These are phyloP conservation scores for Peribatodes rhomboidaria DNA, from an alignment of 2,888 invertebrate genomes.

Conservation along the genomic window DNA sequence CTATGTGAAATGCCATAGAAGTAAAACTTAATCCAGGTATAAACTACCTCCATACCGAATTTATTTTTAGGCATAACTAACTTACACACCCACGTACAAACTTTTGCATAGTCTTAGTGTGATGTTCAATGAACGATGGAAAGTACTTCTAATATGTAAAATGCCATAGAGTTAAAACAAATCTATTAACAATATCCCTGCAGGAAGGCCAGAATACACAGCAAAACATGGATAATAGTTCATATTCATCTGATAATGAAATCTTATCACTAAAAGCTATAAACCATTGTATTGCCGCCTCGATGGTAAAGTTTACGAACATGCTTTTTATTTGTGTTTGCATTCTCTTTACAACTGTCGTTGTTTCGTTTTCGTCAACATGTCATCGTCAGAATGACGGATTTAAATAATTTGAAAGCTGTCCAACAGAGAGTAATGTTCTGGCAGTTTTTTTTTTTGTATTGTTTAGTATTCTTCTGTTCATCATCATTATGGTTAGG, in stretches of 20 bases:
- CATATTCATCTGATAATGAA: slow-evolving; percentile 13
- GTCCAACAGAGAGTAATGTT: background rate
- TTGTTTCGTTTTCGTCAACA: background rate
- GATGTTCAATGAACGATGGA: no score
- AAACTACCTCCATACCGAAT: no score
- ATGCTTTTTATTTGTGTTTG: slow-evolving; percentile 15
- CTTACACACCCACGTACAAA: no score
- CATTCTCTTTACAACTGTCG: background rate
- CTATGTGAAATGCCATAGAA: no score
- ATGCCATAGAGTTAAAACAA: slow-evolving; percentile 1
- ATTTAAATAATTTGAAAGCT: slow-evolving; percentile 11
- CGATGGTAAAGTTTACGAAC: background rate
- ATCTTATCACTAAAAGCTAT: slow-evolving; percentile 20
- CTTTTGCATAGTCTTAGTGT: no score
- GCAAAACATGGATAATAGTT: slow-evolving; percentile 1
- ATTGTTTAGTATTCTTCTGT: background rate
- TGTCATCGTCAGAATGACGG: slow-evolving; percentile 1
- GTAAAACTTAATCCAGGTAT: no score
- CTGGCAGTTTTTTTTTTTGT: background rate
- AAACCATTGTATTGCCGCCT: slow-evolving; percentile 7
- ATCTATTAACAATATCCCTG: no score
- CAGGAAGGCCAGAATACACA: no score
- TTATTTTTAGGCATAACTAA: no score
- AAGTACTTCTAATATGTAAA: no score
- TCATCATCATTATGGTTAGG: no score